Evolutionary conservation across 2,113 vertebrate species (phyloP).

Genomic region (Struthio camelus): DNA sequence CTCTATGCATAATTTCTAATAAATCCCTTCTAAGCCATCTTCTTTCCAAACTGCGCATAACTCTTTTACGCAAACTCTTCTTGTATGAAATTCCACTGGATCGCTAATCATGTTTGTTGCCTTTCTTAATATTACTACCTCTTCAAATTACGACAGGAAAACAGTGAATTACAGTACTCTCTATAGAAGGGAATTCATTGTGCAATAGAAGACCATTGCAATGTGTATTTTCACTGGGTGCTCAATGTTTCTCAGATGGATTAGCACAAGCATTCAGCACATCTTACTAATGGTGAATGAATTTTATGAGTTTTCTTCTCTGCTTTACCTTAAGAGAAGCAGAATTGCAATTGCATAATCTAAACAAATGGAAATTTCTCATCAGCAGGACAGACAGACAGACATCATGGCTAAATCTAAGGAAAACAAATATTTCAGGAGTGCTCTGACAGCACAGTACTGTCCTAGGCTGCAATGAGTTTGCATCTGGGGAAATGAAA

Average conservation of each 20-base stretch:
- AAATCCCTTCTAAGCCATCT: not conserved
- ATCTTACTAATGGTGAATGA: not conserved
- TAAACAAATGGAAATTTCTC: not conserved
- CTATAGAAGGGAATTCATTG: conserved; percentile 12
- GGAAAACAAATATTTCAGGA: not conserved
- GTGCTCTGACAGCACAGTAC: not conserved
- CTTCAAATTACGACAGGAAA: conserved; percentile 31
- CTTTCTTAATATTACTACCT: not conserved
- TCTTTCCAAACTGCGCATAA: not conserved
- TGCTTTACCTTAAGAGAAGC: not conserved
- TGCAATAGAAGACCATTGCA: not conserved
- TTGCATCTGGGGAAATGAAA: not conserved
- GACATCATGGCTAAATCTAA: not conserved
- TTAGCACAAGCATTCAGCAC: not conserved
- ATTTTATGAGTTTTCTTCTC: not conserved
- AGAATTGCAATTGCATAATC: not conserved
- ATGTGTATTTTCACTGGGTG: not conserved
- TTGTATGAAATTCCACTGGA: not conserved
- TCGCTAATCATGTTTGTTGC: not conserved
- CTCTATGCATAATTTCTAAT: conserved; percentile 9
- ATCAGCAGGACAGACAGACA: not conserved
- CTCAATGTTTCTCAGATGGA: not conserved
- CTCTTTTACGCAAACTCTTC: not conserved
- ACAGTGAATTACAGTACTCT: conserved; percentile 27
- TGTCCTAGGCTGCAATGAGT: not conserved